Evolutionary conservation across 2,113 vertebrate species (phyloP).

Genomic region (Corythaixoides concolor): DNA sequence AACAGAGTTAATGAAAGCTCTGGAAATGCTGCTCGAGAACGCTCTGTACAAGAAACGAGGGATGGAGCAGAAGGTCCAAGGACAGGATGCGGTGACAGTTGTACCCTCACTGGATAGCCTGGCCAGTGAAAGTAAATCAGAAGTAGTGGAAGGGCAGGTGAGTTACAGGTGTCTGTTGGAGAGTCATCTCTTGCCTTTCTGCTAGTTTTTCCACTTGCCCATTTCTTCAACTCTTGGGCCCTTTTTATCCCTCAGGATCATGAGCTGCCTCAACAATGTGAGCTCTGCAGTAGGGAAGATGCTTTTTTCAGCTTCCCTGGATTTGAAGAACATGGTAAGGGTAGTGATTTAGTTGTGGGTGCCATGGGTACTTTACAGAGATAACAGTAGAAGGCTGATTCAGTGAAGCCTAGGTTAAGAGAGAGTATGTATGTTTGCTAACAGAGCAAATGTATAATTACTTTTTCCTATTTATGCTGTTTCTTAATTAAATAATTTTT

Average conservation of each 20-base stretch:
- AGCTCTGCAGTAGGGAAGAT: background rate
- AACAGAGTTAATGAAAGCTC: slow-evolving; percentile 29
- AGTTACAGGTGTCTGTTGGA: background rate
- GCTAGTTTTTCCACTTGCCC: background rate
- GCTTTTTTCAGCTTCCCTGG: background rate
- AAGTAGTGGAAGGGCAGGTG: background rate
- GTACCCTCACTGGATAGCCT: background rate
- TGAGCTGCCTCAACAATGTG: background rate
- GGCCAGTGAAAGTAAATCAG: background rate
- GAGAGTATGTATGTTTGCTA: accelerated
- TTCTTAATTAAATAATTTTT: background rate
- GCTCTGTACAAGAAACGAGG: background rate
- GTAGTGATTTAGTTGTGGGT: background rate
- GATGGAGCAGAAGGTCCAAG: background rate
- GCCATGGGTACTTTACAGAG: background rate
- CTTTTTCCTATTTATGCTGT: background rate
- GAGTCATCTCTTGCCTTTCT: background rate
- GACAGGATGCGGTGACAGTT: background rate
- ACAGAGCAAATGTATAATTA: background rate
- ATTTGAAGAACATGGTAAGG: background rate
- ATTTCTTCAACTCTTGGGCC: background rate
- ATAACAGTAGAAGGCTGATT: background rate
- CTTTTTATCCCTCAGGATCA: background rate
- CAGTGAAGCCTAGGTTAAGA: background rate
- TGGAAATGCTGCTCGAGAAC: slow-evolving; percentile 27